Conservation (phyloP, 2,888 invertebrate species). For the Chelonus formosanus region DNA sequence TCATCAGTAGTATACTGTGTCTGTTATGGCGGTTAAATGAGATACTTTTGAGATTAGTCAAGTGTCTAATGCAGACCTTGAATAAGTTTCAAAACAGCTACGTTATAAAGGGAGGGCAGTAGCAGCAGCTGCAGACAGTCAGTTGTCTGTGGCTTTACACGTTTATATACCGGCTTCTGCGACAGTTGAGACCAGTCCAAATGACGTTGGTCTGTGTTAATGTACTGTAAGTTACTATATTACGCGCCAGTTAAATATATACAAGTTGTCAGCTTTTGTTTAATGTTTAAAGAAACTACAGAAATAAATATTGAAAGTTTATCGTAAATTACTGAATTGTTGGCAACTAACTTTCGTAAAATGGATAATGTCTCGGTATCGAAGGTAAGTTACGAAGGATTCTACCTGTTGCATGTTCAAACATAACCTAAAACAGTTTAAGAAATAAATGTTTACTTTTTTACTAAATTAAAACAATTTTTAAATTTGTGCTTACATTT, state of each 20-base stretch:
- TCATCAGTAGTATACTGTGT: no score
- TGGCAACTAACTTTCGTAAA: conserved; percentile 17
- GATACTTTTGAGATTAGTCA: no score
- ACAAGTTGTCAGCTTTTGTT: neutral
- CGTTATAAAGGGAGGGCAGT: neutral
- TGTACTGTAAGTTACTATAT: neutral
- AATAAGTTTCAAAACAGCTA: conserved; percentile 6
- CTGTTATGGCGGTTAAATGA: no score
- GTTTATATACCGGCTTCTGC: no score
- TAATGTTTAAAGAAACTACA: neutral
- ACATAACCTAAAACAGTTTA: conserved; percentile 26
- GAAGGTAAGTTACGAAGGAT: conserved; percentile 51
- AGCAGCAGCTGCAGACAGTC: conserved; percentile 11
- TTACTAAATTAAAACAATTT: no score
- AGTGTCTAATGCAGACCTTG: neutral
- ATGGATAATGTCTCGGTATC: conserved; percentile 60
- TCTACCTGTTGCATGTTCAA: conserved; percentile 53
- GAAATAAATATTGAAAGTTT: neutral
- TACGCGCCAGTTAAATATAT: neutral
- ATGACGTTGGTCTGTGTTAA: neutral
- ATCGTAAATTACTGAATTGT: neutral
- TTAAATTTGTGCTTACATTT: no score
- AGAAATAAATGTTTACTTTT: conserved; percentile 1
- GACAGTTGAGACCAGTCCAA: neutral
- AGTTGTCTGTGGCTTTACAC: conserved; percentile 7